These are phyloP conservation scores for Acanthosepion lycidas DNA, from an alignment of 2,888 invertebrate genomes.

Conservation along the genomic window DNA sequence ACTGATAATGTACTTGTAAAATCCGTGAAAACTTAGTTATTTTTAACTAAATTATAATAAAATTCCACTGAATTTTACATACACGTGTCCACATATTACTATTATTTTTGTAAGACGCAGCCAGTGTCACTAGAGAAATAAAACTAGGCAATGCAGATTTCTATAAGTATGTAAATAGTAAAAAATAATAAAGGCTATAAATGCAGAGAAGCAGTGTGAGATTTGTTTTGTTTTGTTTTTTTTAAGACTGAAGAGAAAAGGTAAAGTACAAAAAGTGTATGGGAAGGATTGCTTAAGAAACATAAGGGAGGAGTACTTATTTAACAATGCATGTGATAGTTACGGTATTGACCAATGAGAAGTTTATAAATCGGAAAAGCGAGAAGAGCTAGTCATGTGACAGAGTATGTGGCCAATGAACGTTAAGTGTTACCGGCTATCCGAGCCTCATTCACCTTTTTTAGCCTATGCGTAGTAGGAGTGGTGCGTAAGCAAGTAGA, in stretches of 20 bases:
- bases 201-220: not conserved
- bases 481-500: not conserved
- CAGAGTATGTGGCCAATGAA: not conserved
- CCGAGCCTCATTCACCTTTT: slow-evolving; percentile 33
- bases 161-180: not conserved
- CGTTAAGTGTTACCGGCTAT: not conserved
- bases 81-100: not conserved
- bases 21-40: not conserved
- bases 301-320: not conserved
- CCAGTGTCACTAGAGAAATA: not conserved
- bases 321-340: not conserved
- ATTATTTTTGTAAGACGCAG: too few species aligned
- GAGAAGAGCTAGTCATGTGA: not conserved
- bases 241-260: not conserved
- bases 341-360: not conserved
- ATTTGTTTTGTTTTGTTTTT: not conserved
- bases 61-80: not conserved
- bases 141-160: not conserved
- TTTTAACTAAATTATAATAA: not conserved
- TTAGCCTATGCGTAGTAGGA: not conserved
- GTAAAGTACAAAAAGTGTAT: not conserved
- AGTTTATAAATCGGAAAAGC: not conserved
- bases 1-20: not conserved
- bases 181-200: not conserved
- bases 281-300: too few species aligned